Conservation (phyloP, 2,888 invertebrate genomes). For the Argynnis bischoffii region DNA sequence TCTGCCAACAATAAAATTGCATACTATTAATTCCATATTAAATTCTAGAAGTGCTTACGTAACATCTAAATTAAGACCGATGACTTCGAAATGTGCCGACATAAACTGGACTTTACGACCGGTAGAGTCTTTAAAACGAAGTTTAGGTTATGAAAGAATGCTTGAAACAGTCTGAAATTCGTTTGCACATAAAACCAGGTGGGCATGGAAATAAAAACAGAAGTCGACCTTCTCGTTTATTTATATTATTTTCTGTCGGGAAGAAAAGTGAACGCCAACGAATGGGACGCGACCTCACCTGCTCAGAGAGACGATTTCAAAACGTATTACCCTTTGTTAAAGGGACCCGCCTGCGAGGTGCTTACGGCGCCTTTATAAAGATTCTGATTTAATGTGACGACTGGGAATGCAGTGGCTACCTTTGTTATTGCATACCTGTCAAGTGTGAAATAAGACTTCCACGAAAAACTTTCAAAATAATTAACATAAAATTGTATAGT, state of each 20-base stretch:
- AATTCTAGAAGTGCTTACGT: constrained; percentile 51
- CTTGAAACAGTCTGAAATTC: constrained; percentile 66
- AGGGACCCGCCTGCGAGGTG: constrained; percentile 55
- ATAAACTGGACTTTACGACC: constrained; percentile 71
- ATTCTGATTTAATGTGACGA: constrained; percentile 57
- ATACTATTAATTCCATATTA: constrained; percentile 26
- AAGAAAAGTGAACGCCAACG: constrained; percentile 65
- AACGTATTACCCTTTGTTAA: constrained; percentile 75
- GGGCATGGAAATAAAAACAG: constrained; percentile 65
- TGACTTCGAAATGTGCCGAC: constrained; percentile 64
- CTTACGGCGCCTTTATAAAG: constrained; percentile 59
- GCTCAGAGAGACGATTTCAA: constrained; percentile 70
- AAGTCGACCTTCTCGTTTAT: constrained; percentile 63
- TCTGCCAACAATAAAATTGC: background rate
- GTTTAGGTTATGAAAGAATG: constrained; percentile 72
- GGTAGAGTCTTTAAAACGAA: constrained; percentile 63
- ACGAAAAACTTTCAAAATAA: too few relatives aligned
- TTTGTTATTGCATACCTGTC: constrained; percentile 43
- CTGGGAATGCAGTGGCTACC: constrained; percentile 53
- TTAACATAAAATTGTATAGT: too few relatives aligned
- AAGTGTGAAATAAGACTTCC: constrained; percentile 28
- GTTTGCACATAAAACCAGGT: constrained; percentile 68
- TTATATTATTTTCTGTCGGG: constrained; percentile 57
- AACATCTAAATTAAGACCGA: constrained; percentile 65
- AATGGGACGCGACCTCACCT: constrained; percentile 67